phyloP scores from a whole-genome alignment of 2,888 invertebrate genomes.

The Ramazzottius varieornatus region DNA sequence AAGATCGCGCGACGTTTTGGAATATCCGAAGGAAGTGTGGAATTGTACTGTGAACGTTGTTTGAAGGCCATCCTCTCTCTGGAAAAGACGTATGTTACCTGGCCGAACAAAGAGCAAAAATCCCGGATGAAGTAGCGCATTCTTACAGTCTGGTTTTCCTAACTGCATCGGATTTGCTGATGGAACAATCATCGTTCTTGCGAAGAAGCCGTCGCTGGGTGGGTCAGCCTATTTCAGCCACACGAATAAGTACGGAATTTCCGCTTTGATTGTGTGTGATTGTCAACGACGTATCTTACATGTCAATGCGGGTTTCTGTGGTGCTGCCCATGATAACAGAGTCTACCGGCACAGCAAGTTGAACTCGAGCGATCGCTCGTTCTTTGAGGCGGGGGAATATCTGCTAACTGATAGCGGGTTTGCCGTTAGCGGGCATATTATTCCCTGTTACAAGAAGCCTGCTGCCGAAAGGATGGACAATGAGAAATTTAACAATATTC shows the following conservation, averaged over 20 bases:
- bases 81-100: background rate
- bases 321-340: background rate
- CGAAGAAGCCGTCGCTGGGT: background rate
- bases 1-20: background rate
- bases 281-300: background rate
- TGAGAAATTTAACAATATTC: background rate
- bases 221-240: background rate
- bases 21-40: background rate
- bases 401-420: background rate
- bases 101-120: background rate
- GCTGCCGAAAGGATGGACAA: background rate
- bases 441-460: background rate
- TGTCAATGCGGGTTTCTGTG: background rate
- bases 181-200: background rate
- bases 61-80: background rate
- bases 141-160: background rate
- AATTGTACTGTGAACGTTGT: background rate
- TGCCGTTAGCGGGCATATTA: background rate
- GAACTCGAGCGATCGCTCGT: background rate
- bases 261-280: background rate
- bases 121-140: background rate
- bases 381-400: background rate
- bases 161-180: background rate
- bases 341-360: background rate
- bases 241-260: background rate